phyloP scores from a whole-genome alignment of 2,113 vertebrate species.

The Xyrauchen texanus region DNA sequence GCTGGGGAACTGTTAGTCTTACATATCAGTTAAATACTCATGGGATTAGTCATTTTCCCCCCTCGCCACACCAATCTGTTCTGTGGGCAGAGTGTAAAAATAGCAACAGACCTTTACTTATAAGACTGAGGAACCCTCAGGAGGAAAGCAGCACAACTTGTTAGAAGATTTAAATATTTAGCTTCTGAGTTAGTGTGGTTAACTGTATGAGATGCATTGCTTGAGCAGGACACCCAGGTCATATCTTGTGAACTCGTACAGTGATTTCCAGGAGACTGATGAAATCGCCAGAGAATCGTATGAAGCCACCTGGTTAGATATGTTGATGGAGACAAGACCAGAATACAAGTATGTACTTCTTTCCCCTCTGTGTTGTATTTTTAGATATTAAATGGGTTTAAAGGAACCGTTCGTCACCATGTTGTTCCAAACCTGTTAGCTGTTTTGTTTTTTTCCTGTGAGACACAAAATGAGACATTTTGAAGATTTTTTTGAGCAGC shows the following conservation, averaged over 20 bases:
- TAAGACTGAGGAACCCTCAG: conserved; percentile 28
- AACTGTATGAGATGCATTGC: conserved; percentile 64
- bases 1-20: background rate
- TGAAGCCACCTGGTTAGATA: conserved; percentile 66
- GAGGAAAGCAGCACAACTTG: background rate
- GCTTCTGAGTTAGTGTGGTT: background rate
- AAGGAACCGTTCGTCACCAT: background rate
- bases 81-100: conserved; percentile 45
- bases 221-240: conserved; percentile 59
- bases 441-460: too few species aligned
- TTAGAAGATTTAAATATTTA: background rate
- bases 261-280: conserved; percentile 68
- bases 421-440: too few species aligned
- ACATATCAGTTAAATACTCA: conserved; percentile 12
- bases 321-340: conserved; percentile 69
- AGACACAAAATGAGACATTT: too few species aligned
- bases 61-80: conserved; percentile 50
- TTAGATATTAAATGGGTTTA: background rate
- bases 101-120: conserved; percentile 55
- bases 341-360: conserved; percentile 64
- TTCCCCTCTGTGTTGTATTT: background rate
- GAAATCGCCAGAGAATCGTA: conserved; percentile 65
- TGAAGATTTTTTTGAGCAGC: too few species aligned
- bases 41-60: conserved; percentile 40
- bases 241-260: conserved; percentile 68